A percentile compares a stretch with the other conserved stretches of the same genome.
These are phyloP conservation scores for Achlya flavicornis DNA, from an alignment of 2,888 invertebrate species.

Conservation along the genomic window DNA sequence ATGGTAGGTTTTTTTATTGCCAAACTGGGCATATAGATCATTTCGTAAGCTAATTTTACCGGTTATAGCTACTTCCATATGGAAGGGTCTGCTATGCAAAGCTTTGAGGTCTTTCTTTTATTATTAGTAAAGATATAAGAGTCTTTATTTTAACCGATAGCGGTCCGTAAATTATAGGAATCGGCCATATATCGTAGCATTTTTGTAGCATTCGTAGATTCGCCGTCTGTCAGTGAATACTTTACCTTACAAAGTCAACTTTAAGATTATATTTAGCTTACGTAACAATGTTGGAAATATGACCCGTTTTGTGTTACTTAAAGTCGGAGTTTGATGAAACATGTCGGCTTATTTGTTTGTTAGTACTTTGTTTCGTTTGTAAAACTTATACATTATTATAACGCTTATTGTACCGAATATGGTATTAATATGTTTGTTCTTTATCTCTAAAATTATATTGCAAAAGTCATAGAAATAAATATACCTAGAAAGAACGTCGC, in stretches of 20 bases:
- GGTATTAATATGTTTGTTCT: background rate
- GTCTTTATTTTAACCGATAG: no score
- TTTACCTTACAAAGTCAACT: background rate
- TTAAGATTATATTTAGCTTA: conserved; percentile 8
- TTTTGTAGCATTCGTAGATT: background rate
- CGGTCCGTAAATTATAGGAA: no score
- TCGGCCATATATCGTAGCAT: background rate
- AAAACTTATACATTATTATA: background rate
- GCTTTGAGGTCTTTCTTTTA: no score
- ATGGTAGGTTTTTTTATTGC: no score
- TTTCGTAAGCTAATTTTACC: no score
- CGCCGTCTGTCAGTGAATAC: background rate
- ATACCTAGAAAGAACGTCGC: no score
- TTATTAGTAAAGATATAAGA: no score
- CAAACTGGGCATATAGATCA: no score
- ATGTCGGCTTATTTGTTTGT: conserved; percentile 10
- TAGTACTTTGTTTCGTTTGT: background rate
- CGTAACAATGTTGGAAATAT: conserved; percentile 8
- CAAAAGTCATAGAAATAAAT: no score
- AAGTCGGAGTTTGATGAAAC: conserved; percentile 3
- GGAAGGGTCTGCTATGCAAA: no score
- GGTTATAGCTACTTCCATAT: no score
- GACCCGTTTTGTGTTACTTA: conserved; percentile 5
- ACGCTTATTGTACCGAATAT: background rate
- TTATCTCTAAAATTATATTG: background rate